phyloP scores from a whole-genome alignment of 2,888 invertebrate species.

The Steinernema carpocapsae region DNA sequence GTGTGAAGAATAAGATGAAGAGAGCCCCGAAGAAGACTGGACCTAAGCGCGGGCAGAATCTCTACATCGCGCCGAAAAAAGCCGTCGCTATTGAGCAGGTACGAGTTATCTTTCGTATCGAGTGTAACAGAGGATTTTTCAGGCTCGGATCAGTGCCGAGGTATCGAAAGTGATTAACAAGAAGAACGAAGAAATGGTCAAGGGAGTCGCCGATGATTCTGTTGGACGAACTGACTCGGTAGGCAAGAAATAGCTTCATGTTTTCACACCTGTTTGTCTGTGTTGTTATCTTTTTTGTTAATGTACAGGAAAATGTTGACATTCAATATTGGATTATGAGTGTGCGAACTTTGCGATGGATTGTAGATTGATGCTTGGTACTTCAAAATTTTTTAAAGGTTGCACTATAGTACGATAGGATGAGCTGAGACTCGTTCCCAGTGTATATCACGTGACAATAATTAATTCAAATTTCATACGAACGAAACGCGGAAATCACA shows the following conservation, averaged over 20 bases:
- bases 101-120: conserved; percentile 9
- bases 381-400: no score
- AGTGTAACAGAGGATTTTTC: conserved; percentile 20
- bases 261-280: neutral
- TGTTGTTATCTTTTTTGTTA: conserved; percentile 21
- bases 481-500: conserved; percentile 46
- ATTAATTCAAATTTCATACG: conserved; percentile 44
- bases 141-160: conserved; percentile 55
- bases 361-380: no score
- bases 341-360: no score
- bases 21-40: conserved; percentile 39
- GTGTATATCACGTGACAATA: neutral
- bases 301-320: conserved; percentile 10
- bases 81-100: conserved; percentile 52
- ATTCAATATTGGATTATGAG: no score
- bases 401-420: neutral
- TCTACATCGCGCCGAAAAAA: conserved; percentile 59
- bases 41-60: conserved; percentile 49
- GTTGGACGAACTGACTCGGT: neutral
- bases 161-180: conserved; percentile 65
- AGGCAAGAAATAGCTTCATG: neutral
- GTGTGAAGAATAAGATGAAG: conserved; percentile 57
- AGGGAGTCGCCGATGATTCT: conserved; percentile 3
- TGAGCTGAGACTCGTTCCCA: neutral
- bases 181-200: conserved; percentile 65